Evolutionary conservation across 2,797 vertebrate species (phyloP).

Genomic region (Epinephelus coioides): DNA sequence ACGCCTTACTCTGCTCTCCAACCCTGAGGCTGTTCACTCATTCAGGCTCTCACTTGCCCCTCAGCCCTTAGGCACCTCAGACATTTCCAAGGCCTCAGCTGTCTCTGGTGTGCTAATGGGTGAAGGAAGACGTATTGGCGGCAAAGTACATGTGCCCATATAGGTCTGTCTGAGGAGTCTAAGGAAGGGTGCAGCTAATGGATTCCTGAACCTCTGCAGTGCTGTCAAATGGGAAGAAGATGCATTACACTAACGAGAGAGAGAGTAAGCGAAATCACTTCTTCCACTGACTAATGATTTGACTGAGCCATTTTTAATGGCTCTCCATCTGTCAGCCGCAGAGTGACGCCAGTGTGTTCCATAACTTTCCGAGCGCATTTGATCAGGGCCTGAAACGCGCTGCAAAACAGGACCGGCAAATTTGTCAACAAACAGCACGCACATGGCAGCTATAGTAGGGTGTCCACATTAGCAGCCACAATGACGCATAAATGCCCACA

Average conservation of each 20-base stretch:
- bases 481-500: constrained; percentile 61
- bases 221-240: constrained; percentile 64
- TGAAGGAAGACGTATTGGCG: constrained; percentile 48
- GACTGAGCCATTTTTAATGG: constrained; percentile 69
- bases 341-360: constrained; percentile 58
- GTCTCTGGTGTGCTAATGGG: constrained; percentile 63
- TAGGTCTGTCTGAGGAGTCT: constrained; percentile 30
- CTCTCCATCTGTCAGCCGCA: constrained; percentile 61
- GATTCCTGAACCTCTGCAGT: constrained; percentile 55
- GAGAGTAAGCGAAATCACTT: constrained; percentile 57
- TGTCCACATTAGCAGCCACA: constrained; percentile 21
- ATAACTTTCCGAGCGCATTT: constrained; percentile 56
- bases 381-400: constrained; percentile 35
- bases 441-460: constrained; percentile 70
- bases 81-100: constrained; percentile 44
- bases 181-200: constrained; percentile 66
- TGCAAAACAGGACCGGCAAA: constrained; percentile 62
- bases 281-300: constrained; percentile 73
- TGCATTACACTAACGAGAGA: constrained; percentile 62
- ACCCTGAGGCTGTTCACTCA: constrained; percentile 60
- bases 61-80: constrained; percentile 53
- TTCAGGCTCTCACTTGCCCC: constrained; percentile 72
- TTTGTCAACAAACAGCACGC: constrained; percentile 79
- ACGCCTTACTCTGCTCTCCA: constrained; percentile 32
- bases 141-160: constrained; percentile 54